Evolutionary conservation across 2,113 vertebrate species (phyloP), one percentile per base, ranked within the genome.

Genomic region (Phyllostomus discolor): DNA sequence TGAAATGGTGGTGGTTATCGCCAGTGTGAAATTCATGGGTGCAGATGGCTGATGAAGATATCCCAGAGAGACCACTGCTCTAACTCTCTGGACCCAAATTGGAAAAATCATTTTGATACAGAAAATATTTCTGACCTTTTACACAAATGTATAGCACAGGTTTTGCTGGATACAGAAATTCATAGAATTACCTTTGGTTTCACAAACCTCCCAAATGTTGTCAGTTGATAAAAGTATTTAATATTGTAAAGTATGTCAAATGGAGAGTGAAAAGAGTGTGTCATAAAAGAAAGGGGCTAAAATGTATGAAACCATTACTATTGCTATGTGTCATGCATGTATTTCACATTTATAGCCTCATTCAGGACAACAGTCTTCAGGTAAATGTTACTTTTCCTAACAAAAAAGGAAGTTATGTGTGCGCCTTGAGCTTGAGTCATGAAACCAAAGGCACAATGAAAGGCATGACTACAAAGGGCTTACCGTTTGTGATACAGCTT

Each of bases 11-110:
- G 54, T 80, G 97, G 96, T 96, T 97, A 94, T 70, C 46, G 1
- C 81, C 94, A 91, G 84, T 79, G 64, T 98, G 90, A 96, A 98
- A 98, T 98, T 97, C 50, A 90, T 95, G 82, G 46, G 92, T 96
- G 46, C 96, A 98, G 96, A 97, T 98, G 70, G 96, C 90, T 96
- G 31, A 84, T 75, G 90, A 89, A 98, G 78, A 95, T 98, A 94
- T 95, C 97, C 92, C 26, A 95, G 94, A 95, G 82, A 87, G 59
- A 28, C 64, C 15, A 59, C n/a, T 86, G 10, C 17, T 95, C 38
- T 28, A 92, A 95, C 86, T 59, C 2, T 94, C 73, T 6, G 54
- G 79, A 90, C 95, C 52, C 91, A 98, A 97, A 96, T 20, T 33
- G 67, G 41, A 26, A 28, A 95, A 97, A n/a, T 50, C 0, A 54